These are phyloP conservation scores for Pampus argenteus DNA, from an alignment of 2,797 vertebrate species.

Conservation along the genomic window DNA sequence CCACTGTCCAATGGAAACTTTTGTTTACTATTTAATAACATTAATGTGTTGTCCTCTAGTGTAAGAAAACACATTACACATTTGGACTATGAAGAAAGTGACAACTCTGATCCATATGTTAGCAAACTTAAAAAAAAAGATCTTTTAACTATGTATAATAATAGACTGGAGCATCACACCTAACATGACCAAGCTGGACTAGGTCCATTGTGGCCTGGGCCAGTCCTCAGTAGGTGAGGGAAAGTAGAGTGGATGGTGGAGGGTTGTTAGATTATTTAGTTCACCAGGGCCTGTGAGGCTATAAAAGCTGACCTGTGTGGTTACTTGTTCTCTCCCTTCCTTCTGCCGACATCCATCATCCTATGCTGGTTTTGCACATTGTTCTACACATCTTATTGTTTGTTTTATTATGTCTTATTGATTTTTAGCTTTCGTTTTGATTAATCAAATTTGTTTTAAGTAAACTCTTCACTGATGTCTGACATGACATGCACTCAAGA, in stretches of 20 bases:
- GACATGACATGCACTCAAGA: background rate
- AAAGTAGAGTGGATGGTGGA: conserved; percentile 5
- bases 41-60: background rate
- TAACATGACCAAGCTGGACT: background rate
- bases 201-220: background rate
- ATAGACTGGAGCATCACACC: background rate
- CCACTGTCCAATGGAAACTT: background rate
- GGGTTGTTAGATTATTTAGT: background rate
- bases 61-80: background rate
- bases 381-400: background rate
- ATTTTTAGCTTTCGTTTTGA: background rate
- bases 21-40: background rate
- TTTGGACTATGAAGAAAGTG: too few species aligned
- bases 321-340: too few species aligned
- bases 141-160: background rate
- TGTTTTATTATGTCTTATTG: too few species aligned
- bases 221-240: background rate
- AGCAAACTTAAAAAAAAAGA: background rate
- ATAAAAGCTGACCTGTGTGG: too few species aligned
- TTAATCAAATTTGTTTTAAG: background rate
- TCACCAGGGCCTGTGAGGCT: too few species aligned
- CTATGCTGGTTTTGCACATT: background rate
- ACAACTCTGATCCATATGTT: background rate
- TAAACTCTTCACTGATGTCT: background rate
- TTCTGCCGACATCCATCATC: background rate